Conservation (phyloP, 2,113 vertebrate genomes). For the Pseudopipra pipra region DNA sequence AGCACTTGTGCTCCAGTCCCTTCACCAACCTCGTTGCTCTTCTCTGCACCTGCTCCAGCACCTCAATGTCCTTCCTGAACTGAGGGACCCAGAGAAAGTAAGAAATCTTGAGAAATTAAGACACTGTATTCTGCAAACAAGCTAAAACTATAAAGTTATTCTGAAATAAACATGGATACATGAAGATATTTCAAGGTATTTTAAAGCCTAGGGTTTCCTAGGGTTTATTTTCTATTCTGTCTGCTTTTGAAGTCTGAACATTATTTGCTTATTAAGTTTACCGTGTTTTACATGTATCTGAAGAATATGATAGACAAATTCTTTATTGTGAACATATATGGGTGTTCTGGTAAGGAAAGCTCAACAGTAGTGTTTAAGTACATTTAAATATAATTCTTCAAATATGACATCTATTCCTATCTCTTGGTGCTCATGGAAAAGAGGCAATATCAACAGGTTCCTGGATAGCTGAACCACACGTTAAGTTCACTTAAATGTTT, state of each 20-base stretch:
- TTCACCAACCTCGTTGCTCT: too few relatives aligned
- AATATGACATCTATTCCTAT: background rate
- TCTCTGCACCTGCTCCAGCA: too few relatives aligned
- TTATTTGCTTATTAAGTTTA: background rate
- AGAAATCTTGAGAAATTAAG: background rate
- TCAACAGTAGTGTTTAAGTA: background rate
- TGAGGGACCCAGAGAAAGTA: too few relatives aligned
- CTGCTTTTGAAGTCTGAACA: background rate
- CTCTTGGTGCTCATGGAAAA: background rate
- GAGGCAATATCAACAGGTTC: background rate
- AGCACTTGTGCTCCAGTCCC: too few relatives aligned
- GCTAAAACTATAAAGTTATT: background rate
- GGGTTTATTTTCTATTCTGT: background rate
- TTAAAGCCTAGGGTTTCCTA: background rate
- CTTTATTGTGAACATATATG: background rate
- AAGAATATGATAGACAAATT: background rate
- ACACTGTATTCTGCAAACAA: background rate
- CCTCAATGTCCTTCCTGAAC: too few relatives aligned
- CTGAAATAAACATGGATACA: background rate
- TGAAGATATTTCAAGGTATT: background rate
- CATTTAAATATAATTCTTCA: background rate
- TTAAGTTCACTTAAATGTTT: background rate
- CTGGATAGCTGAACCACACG: background rate
- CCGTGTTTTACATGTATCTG: background rate
- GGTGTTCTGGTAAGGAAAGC: background rate